A percentile compares a stretch with the other conserved stretches of the same genome.
Evolutionary conservation across 2,888 invertebrate genomes (phyloP).

Genomic region (Lapara coniferarum): DNA sequence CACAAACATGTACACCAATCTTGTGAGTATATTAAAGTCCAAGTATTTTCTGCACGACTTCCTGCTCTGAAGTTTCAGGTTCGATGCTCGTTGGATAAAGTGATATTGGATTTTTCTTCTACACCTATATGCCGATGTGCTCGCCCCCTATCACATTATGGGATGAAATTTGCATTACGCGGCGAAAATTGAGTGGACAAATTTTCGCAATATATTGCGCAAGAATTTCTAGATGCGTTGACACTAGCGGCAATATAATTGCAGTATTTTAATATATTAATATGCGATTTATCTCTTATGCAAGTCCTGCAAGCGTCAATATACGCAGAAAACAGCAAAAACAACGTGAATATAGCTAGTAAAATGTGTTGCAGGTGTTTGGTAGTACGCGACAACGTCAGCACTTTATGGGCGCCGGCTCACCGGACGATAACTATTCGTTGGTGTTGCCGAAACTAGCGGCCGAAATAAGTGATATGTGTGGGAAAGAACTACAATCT

Average conservation of each 20-base stretch:
- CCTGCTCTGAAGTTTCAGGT: too few species aligned
- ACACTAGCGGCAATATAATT: too few species aligned
- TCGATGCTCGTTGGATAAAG: background rate
- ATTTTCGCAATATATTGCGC: too few species aligned
- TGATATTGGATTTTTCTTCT: background rate
- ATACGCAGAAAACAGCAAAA: too few species aligned
- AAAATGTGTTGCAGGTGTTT: constrained; percentile 51
- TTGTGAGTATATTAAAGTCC: constrained; percentile 54
- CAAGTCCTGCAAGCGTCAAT: too few species aligned
- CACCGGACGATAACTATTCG: constrained; percentile 42
- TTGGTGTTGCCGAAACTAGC: constrained; percentile 51
- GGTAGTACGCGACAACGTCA: constrained; percentile 52
- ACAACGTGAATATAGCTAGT: background rate
- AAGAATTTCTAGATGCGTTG: too few species aligned
- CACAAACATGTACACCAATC: constrained; percentile 67
- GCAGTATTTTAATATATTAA: too few species aligned
- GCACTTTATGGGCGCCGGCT: constrained; percentile 52
- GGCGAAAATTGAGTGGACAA: too few species aligned
- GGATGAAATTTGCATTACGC: too few species aligned
- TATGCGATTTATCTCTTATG: too few species aligned
- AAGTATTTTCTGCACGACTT: background rate
- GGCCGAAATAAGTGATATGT: constrained; percentile 51
- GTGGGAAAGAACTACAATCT: constrained; percentile 61
- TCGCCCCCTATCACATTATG: too few species aligned
- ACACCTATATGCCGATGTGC: too few species aligned